phyloP scores from a whole-genome alignment of 2,113 vertebrate species.

The Hippocampus zosterae region DNA sequence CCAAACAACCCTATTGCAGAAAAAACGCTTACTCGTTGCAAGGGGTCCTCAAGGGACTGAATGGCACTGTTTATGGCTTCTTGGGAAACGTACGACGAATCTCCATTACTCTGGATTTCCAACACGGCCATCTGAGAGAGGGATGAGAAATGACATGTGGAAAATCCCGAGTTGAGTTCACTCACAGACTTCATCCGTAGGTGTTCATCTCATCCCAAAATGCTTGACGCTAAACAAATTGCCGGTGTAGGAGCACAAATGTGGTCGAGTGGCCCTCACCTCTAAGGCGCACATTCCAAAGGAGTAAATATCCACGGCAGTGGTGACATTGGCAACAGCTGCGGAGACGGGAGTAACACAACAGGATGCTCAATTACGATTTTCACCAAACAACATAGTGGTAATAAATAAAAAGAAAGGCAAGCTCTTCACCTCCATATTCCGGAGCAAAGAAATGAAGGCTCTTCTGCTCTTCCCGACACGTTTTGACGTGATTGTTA shows the following conservation, averaged over 20 bases:
- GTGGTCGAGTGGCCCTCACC: constrained; percentile 70
- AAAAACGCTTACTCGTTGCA: constrained; percentile 84
- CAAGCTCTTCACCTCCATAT: constrained; percentile 81
- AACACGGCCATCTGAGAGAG: constrained; percentile 91
- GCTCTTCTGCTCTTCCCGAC: constrained; percentile 97
- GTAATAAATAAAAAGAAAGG: neutral
- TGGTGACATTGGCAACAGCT: constrained; percentile 91
- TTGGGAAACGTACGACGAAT: constrained; percentile 93
- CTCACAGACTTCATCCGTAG: too few species aligned
- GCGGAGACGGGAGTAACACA: constrained; percentile 16
- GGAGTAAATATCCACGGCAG: constrained; percentile 97
- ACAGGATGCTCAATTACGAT: constrained; percentile 4
- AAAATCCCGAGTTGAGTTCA: too few species aligned
- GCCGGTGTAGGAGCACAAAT: neutral
- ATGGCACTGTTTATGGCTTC: constrained; percentile 99
- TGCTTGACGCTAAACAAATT: neutral
- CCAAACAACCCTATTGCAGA: neutral
- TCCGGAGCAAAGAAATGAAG: constrained; percentile 98
- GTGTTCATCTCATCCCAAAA: too few species aligned
- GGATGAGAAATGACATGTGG: neutral
- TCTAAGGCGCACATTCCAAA: constrained; percentile 99
- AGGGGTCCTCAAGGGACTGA: constrained; percentile 89
- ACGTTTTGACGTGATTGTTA: constrained; percentile 98
- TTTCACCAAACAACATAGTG: constrained; percentile 9
- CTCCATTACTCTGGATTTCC: constrained; percentile 97